phyloP scores from a whole-genome alignment of 2,797 vertebrate species.

The Gadopsis bispinosus region DNA sequence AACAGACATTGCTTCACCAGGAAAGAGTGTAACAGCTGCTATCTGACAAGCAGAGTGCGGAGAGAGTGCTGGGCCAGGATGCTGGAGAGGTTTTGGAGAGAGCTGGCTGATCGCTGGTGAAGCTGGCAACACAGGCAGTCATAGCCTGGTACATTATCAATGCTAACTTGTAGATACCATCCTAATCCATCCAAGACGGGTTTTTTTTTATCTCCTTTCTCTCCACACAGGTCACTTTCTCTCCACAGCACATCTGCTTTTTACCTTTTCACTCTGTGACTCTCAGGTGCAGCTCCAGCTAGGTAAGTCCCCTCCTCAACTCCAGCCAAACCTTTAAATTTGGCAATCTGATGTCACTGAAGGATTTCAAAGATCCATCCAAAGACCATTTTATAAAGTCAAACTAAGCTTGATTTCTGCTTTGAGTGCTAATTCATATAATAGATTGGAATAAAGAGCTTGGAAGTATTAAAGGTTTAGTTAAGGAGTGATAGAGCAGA shows the following conservation, averaged over 20 bases:
- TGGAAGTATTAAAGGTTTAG: conserved; percentile 69
- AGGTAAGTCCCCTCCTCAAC: conserved; percentile 46
- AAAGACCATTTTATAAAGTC: conserved; percentile 65
- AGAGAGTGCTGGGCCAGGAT: conserved; percentile 54
- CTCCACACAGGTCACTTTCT: conserved; percentile 23
- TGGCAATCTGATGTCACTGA: conserved; percentile 65
- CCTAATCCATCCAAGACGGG: neutral
- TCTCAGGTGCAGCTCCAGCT: conserved; percentile 33
- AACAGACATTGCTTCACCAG: conserved; percentile 67
- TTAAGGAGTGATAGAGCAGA: conserved; percentile 54
- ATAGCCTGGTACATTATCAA: conserved; percentile 29
- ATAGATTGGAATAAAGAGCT: conserved; percentile 64
- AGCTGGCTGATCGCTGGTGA: conserved; percentile 51
- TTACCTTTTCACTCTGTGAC: conserved; percentile 32
- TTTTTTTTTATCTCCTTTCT: neutral
- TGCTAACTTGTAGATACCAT: conserved; percentile 25
- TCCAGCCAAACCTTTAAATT: conserved; percentile 50
- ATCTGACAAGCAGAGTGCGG: conserved; percentile 70
- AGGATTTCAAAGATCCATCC: conserved; percentile 68
- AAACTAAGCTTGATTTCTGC: conserved; percentile 69
- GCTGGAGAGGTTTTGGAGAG: conserved; percentile 46
- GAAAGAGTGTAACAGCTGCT: conserved; percentile 76
- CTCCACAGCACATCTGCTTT: conserved; percentile 25
- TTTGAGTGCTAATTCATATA: conserved; percentile 66
- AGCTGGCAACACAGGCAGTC: conserved; percentile 34